Conservation (phyloP, 2,113 vertebrate genomes). For the Coryphaenoides rupestris region DNA sequence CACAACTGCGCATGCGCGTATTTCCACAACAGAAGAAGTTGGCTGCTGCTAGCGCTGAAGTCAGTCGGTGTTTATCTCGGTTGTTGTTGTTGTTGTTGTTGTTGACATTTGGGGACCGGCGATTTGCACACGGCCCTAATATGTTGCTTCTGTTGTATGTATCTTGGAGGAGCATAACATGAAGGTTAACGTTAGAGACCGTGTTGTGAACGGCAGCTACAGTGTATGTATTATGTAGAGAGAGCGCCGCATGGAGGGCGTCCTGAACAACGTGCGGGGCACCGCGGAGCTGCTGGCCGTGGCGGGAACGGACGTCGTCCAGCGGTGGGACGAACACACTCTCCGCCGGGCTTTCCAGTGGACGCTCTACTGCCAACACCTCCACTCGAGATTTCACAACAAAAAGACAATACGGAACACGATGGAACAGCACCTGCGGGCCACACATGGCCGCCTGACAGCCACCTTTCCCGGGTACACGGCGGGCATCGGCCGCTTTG, state of each 20-base stretch:
- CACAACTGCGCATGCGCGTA: background rate
- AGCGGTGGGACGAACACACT: conserved; percentile 68
- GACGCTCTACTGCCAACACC: conserved; percentile 77
- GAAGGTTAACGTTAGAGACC: too few species aligned
- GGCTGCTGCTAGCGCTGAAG: background rate
- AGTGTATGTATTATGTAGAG: too few species aligned
- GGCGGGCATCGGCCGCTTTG: conserved; percentile 58
- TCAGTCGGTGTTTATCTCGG: background rate
- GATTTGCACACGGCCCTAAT: too few species aligned
- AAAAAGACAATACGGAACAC: conserved; percentile 52
- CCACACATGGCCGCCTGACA: conserved; percentile 40
- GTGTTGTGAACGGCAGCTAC: too few species aligned
- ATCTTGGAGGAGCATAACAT: too few species aligned
- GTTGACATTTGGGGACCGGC: too few species aligned
- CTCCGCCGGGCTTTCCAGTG: conserved; percentile 79
- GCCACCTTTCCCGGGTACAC: conserved; percentile 28
- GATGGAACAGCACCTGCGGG: conserved; percentile 64
- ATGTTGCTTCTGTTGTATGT: too few species aligned
- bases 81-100: too few species aligned
- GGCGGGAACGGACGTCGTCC: conserved; percentile 60
- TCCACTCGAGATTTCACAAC: conserved; percentile 64
- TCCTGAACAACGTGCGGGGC: conserved; percentile 62
- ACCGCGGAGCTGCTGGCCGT: conserved; percentile 72
- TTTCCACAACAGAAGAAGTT: background rate
- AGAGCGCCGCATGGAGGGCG: conserved; percentile 70